A percentile compares a stretch with the other conserved stretches of the same genome.
These are phyloP conservation scores for Odocoileus hemionus DNA, from an alignment of 2,113 vertebrate species.

Conservation along the genomic window DNA sequence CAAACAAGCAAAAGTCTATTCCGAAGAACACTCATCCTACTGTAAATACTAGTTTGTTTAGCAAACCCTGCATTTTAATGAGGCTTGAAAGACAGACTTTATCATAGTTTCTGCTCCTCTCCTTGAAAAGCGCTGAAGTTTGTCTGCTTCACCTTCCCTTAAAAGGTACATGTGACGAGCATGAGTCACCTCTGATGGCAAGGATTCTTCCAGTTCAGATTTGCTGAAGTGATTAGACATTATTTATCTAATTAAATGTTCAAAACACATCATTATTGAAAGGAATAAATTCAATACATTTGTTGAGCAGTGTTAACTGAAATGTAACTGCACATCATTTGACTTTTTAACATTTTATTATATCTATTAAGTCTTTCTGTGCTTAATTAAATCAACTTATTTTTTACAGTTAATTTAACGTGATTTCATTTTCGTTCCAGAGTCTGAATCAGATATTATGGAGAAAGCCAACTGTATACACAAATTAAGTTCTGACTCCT, in stretches of 20 bases:
- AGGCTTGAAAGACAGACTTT: conserved; percentile 71
- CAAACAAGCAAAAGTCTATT: conserved; percentile 80
- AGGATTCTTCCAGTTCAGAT: conserved; percentile 84
- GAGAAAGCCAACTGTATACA: conserved; percentile 76
- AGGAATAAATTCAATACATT: conserved; percentile 86
- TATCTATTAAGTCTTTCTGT: conserved; percentile 87
- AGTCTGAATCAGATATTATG: conserved; percentile 78
- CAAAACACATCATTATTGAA: conserved; percentile 89
- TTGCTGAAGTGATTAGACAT: conserved; percentile 87
- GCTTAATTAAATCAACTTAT: conserved; percentile 89
- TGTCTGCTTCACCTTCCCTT: conserved; percentile 62
- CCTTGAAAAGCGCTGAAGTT: conserved; percentile 55
- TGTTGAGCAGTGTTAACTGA: conserved; percentile 83
- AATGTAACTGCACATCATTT: conserved; percentile 87
- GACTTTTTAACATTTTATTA: conserved; percentile 90
- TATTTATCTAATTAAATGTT: conserved; percentile 89
- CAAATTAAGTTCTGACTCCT: conserved; percentile 68
- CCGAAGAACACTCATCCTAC: conserved; percentile 76
- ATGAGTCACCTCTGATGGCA: conserved; percentile 81
- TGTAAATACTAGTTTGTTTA: conserved; percentile 86
- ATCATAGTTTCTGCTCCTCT: conserved; percentile 45
- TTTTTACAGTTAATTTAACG: conserved; percentile 88
- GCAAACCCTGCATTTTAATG: conserved; percentile 83
- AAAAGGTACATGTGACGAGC: conserved; percentile 74
- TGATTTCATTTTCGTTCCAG: conserved; percentile 83